Base-by-base conservation (phyloP, 2,888 invertebrate species). In the Dusona sp. region DNA sequence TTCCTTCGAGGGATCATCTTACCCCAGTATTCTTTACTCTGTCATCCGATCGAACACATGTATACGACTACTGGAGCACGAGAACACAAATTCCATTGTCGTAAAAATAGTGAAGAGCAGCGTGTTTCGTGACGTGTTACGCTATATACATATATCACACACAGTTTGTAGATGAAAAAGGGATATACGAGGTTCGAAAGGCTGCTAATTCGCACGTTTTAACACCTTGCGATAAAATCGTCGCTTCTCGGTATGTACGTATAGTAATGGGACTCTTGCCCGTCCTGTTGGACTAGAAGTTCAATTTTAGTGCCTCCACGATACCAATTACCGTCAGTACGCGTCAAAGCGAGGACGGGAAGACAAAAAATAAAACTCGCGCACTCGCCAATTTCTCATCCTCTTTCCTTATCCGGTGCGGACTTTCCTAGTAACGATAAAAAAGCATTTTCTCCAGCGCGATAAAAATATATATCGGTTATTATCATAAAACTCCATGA, bases 71-170 rank as follows among this genome's bases (percentile, higher is more conserved):
- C 83, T 83, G 86, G 84, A 84, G 86, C 88, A 89, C 84, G 82
- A 83, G 84, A 90, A 92, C 91, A 92, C 92, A 91, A 92, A 92
- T 93, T 92, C 90, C 84, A 88, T 75, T 84, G 90, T 92, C 93
- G 91, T 93, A 92, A 93, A 93, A 92, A 90, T 92, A 72, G 70
- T 57, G 85, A 75, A 75, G 64, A 79, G 75, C 68, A 68, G n/a
- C 16, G 19, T 65, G 38, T 72, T 72, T 72, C 51, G 64, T 38
- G 25, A 38, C 42, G 42, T 13, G 42, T 25, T 45, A 19, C 42
- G 25, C 16, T 19, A n/a, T 16, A 61, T 25, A 42, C 16, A 25
- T 29, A 22, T 45, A 45, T 7, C 33, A 48, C 9, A 36, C 19
- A 48, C 42, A 51, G 38, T 25, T 48, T 65, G 48, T 22, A 29